Conservation (phyloP, 2,888 invertebrate species). For the Chaetogeoica ovagalla region DNA sequence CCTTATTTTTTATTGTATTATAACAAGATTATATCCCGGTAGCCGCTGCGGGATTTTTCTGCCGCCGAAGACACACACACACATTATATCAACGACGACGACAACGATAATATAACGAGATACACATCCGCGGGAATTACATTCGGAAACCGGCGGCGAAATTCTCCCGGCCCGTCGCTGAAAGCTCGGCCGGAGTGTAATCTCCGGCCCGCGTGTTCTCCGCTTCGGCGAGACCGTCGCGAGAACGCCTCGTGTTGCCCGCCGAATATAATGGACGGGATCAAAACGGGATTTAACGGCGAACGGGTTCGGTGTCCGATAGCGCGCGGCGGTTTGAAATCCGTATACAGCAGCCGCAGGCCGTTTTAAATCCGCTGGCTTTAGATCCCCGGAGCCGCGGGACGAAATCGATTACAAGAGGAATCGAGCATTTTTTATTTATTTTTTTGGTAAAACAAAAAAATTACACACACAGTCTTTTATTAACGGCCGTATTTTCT, state of each 20-base stretch:
- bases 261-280: conserved; percentile 24
- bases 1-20: no score
- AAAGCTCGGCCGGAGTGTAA: conserved; percentile 15
- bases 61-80: no score
- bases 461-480: not conserved
- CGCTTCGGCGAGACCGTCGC: not conserved
- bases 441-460: not conserved
- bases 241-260: not conserved
- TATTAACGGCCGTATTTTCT: no score
- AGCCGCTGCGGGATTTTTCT: no score
- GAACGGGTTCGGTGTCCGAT: conserved; percentile 16
- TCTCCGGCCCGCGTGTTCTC: not conserved
- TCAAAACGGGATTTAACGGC: conserved; percentile 46
- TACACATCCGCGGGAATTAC: not conserved
- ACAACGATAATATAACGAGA: no score
- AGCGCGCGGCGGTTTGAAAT: conserved; percentile 18
- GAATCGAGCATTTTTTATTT: no score
- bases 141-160: not conserved
- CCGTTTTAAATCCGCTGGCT: conserved; percentile 20
- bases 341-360: not conserved
- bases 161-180: not conserved
- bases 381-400: not conserved
- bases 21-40: no score
- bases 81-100: no score
- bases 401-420: not conserved